Conservation (phyloP, 2,888 invertebrate species). For the Coremacera marginata region DNA sequence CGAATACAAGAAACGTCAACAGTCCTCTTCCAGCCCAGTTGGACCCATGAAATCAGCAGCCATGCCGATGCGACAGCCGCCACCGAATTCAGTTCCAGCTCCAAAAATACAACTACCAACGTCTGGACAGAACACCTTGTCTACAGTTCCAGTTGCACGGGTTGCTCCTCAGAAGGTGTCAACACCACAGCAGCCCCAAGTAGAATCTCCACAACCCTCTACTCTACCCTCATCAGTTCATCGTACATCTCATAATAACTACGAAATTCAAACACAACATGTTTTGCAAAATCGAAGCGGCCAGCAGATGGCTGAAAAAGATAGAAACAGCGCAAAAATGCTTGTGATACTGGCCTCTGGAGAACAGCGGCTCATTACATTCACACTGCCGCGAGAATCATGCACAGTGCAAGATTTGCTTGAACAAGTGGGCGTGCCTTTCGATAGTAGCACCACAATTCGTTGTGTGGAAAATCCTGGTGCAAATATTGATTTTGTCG, state of each 20-base stretch:
- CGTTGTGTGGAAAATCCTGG: slow-evolving; percentile 81
- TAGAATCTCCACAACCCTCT: neutral
- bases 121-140: slow-evolving; percentile 45
- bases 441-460: slow-evolving; percentile 78
- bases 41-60: slow-evolving; percentile 15
- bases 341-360: slow-evolving; percentile 81
- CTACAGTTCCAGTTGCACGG: slow-evolving; percentile 51
- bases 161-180: slow-evolving; percentile 52
- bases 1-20: slow-evolving; percentile 63
- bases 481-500: slow-evolving; percentile 83
- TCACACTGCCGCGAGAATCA: slow-evolving; percentile 84
- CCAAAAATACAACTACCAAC: slow-evolving; percentile 51
- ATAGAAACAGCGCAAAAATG: slow-evolving; percentile 79
- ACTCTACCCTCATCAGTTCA: slow-evolving; percentile 60
- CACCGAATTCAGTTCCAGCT: slow-evolving; percentile 41
- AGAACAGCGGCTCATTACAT: slow-evolving; percentile 85
- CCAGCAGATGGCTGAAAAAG: slow-evolving; percentile 63
- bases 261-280: slow-evolving; percentile 70
- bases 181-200: slow-evolving; percentile 59
- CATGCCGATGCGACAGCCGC: slow-evolving; percentile 40
- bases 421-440: slow-evolving; percentile 81
- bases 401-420: slow-evolving; percentile 86
- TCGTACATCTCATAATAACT: slow-evolving; percentile 66
- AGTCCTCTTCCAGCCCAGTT: neutral
- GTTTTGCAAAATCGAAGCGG: slow-evolving; percentile 65